Evolutionary conservation across 2,888 invertebrate genomes (phyloP), one percentile per base, ranked within the genome.

Genomic region (Rotaria sp.): DNA sequence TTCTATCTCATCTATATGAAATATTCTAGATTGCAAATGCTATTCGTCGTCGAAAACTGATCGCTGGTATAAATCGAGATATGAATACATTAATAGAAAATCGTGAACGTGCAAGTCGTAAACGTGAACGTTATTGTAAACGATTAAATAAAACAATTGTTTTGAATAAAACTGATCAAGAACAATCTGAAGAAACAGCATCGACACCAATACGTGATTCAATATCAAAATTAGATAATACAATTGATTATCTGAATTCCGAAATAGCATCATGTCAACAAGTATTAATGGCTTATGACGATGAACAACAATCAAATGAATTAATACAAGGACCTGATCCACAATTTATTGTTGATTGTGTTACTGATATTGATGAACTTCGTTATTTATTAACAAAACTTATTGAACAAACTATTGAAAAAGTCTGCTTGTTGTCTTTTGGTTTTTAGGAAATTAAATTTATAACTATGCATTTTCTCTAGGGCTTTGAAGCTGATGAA

Each of bases 11-110:
- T 24, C 13, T 30, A 13, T 1, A 67, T 30, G 10, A 30, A 2
- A 3, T 45, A 3, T 45, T 5, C 10, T 80, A 80, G 80, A 80
- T 80, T n/a, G 11, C 80, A 15, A 80, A 80, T n/a, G 80, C 80
- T 26, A 80, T 80, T 21, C 80, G 80, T 45, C 80, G 80, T n/a
- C 45, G 80, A 80, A 80, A 80, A 80, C 80, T 80, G 2, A 80
- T 80, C n/a, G 80, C 80, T 45, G 80, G 80, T 45, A 80, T 86
- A 24, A 85, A 86, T 75, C 85, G 85, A 30, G 86, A 86, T 84
- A 86, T 86, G 86, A 80, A 86, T 35, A 50, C 85, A 8, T 85
- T 86, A 30, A 80, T 86, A 26, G 86, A 86, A 50, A 85, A 86
- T 55, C 85, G 86, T 30, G 86, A 86, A 38, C 85, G 85, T 26